Evolutionary conservation across 1,140 invertebrate species (phyloP), one percentile per base, ranked within the genome.

Genomic region (Muscidifurax raptorellus): DNA sequence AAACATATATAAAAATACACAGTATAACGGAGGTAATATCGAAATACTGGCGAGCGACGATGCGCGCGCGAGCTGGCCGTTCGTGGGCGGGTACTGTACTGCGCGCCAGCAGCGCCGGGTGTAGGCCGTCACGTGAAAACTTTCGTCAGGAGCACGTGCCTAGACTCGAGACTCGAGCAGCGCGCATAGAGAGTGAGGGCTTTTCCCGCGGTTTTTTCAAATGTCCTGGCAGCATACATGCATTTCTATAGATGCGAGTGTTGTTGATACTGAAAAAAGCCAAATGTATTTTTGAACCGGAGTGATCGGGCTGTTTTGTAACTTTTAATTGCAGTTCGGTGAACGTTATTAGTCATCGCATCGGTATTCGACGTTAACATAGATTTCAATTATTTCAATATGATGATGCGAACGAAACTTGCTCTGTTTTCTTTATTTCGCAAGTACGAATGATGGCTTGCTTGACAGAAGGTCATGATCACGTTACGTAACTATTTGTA

Each of bases 201-300:
- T 0, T 67, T 83, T 83, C 82, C 75, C 82, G 82, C 75, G 22
- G 7, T 5, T n/a, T 71, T 78, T 83, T 82, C 59, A 18, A 81
- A 81, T 47, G 5, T 15, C 27, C 27, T 75, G 22, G 6, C 22
- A 59, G 52, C 52, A 18, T n/a, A n/a, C 52, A n/a, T 59, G 18
- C 6, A 18, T 22, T n/a, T 59, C 6, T 18, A 59, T 7, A 59
- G 2, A 59, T 7, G 52, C 44, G 9, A 15, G 15, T 47, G 15
- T 47, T 47, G 10, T 47, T 3, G 13, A 47, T 47, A 47, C 15
- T 47, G 12, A 47, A 13, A 47, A 47, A 40, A 40, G 0, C 36
- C 36, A 40, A 40, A 40, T 40, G 7, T 10, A 12, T 10, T 47
- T 47, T 15, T 15, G 15, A 18, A 47, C 44, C 15, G 44, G 44